Evolutionary conservation across 1,140 invertebrate species (phyloP).

Genomic region (Megalopta genalis): DNA sequence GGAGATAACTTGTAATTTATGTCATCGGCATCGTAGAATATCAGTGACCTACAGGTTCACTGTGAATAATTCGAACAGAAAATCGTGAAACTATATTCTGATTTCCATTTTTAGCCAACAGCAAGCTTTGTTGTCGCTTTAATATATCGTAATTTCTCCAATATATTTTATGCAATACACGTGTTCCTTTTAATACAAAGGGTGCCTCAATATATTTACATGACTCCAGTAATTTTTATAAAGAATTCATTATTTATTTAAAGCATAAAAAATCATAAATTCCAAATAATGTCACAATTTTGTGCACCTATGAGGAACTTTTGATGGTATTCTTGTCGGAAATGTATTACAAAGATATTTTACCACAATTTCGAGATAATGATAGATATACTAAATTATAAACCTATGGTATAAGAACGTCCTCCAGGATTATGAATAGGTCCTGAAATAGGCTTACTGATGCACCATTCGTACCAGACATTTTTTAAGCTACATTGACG

Average conservation of each 20-base stretch:
- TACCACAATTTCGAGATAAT: conserved; percentile 2
- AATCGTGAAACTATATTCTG: not conserved
- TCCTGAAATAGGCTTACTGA: conserved; percentile 84
- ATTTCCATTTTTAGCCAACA: not conserved
- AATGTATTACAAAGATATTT: not conserved
- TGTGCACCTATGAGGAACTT: not conserved
- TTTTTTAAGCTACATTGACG: conserved; percentile 87
- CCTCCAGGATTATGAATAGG: conserved; percentile 91
- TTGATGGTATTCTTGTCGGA: not conserved
- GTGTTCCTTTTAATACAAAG: not conserved
- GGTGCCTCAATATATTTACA: not conserved
- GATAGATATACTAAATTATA: conserved; percentile 65
- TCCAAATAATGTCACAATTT: not conserved
- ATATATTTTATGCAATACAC: too few species aligned
- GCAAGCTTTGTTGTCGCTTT: not conserved
- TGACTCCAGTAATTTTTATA: not conserved
- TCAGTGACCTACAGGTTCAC: conserved; percentile 44
- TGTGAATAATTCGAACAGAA: not conserved
- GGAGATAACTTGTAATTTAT: conserved; percentile 58
- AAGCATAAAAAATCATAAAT: not conserved
- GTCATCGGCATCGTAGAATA: conserved; percentile 59
- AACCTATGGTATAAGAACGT: conserved; percentile 86
- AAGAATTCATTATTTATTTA: not conserved
- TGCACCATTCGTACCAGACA: conserved; percentile 98
- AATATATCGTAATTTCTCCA: not conserved